Evolutionary conservation across 2,113 vertebrate genomes (phyloP).

Genomic region (Cairina moschata): DNA sequence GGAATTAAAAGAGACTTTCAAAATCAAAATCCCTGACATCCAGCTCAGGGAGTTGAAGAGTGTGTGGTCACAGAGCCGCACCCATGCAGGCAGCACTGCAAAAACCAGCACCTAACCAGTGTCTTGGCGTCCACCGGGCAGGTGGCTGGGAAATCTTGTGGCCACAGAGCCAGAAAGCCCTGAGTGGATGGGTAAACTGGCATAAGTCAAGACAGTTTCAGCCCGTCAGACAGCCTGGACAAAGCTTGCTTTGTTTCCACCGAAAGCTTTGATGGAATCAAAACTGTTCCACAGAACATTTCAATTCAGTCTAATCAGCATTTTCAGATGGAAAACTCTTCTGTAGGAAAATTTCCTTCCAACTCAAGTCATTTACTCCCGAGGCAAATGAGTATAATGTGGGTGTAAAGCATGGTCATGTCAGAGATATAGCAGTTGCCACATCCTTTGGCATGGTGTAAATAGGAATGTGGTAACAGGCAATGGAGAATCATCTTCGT

Average conservation of each 20-base stretch:
- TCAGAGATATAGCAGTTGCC: not conserved
- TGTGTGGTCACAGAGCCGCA: not conserved
- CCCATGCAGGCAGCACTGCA: not conserved
- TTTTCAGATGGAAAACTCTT: constrained; percentile 35
- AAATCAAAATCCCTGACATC: not conserved
- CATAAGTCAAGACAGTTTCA: not conserved
- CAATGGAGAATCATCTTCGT: not conserved
- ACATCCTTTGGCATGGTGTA: constrained; percentile 4
- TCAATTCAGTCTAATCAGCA: not conserved
- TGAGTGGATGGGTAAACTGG: not conserved
- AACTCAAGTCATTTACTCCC: not conserved
- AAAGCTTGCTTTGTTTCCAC: constrained; percentile 6
- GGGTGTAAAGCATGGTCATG: not conserved
- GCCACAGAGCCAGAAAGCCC: not conserved
- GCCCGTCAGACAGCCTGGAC: not conserved
- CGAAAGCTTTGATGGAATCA: not conserved
- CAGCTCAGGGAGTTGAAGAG: not conserved
- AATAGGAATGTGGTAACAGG: not conserved
- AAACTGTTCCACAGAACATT: not conserved
- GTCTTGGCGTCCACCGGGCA: not conserved
- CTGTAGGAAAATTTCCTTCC: constrained; percentile 13
- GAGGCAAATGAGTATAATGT: not conserved
- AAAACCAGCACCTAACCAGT: not conserved
- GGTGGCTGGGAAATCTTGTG: not conserved
- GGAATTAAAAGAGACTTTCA: not conserved